Evolutionary conservation across 2,888 invertebrate genomes (phyloP).

Genomic region (Axea sp.): DNA sequence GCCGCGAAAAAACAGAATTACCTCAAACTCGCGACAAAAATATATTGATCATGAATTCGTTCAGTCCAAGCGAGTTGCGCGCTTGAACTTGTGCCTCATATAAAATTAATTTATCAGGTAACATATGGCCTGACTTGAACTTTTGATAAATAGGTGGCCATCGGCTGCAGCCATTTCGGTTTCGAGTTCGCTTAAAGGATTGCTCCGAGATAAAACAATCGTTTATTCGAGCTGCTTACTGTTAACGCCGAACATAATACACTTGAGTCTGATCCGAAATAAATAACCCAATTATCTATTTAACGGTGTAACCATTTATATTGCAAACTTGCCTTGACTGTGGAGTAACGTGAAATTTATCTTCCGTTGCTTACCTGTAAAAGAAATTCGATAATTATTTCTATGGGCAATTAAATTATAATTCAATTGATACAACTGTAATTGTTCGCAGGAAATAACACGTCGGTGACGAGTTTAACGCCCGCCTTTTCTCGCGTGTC

Average conservation of each 20-base stretch:
- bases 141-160: constrained; percentile 41
- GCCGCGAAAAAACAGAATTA: constrained; percentile 31
- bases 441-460: constrained; percentile 4
- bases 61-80: not conserved
- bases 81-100: constrained; percentile 28
- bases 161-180: constrained; percentile 46
- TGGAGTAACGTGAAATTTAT: constrained; percentile 18
- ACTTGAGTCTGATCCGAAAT: constrained; percentile 16
- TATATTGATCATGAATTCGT: constrained; percentile 40
- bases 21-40: constrained; percentile 26
- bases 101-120: constrained; percentile 47
- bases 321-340: constrained; percentile 16
- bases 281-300: constrained; percentile 54
- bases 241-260: constrained; percentile 34
- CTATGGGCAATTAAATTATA: constrained; percentile 18
- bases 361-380: constrained; percentile 34
- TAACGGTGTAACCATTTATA: constrained; percentile 39
- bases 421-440: constrained; percentile 12
- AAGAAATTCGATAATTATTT: constrained; percentile 43
- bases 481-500: constrained; percentile 23
- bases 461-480: too few relatives aligned
- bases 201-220: constrained; percentile 27
- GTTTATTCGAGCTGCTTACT: constrained; percentile 34
- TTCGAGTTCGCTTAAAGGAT: constrained; percentile 40
- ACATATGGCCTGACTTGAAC: constrained; percentile 41